phyloP scores from a whole-genome alignment of 2,113 vertebrate genomes.

The Mus spicilegus region DNA sequence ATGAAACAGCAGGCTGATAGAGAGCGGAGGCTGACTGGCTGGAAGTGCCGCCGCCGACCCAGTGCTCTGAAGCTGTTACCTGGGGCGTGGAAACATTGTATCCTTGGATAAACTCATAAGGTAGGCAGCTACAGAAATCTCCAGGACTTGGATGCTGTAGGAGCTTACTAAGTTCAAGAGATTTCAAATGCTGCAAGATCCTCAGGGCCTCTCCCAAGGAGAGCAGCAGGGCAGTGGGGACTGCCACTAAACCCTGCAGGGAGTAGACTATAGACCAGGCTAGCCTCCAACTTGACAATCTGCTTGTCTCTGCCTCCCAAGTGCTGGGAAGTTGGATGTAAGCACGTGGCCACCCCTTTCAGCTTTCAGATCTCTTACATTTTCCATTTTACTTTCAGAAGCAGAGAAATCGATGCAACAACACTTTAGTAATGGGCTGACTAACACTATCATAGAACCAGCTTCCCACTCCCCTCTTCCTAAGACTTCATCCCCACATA shows the following conservation, averaged over 20 bases:
- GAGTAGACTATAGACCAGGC: neutral
- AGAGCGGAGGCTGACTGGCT: neutral
- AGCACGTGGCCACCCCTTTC: neutral
- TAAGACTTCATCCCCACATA: neutral
- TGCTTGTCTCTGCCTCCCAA: neutral
- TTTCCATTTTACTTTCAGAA: conserved; percentile 38
- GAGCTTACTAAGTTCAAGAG: neutral
- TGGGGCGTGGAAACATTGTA: neutral
- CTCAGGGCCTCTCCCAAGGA: neutral
- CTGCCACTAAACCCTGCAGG: neutral
- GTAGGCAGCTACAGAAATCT: neutral
- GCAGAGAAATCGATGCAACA: neutral
- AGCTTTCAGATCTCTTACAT: neutral
- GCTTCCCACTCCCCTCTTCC: neutral
- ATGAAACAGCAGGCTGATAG: neutral
- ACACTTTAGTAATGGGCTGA: neutral
- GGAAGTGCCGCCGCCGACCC: neutral
- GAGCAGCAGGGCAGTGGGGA: neutral
- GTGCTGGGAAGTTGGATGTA: neutral
- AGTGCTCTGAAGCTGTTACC: neutral
- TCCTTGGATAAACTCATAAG: neutral
- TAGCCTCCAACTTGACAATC: neutral
- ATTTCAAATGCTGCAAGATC: neutral
- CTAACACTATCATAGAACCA: neutral
- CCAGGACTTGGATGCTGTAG: neutral